Evolutionary conservation across 2,888 invertebrate genomes (phyloP).

Genomic region (Cyrtodaria siliqua): DNA sequence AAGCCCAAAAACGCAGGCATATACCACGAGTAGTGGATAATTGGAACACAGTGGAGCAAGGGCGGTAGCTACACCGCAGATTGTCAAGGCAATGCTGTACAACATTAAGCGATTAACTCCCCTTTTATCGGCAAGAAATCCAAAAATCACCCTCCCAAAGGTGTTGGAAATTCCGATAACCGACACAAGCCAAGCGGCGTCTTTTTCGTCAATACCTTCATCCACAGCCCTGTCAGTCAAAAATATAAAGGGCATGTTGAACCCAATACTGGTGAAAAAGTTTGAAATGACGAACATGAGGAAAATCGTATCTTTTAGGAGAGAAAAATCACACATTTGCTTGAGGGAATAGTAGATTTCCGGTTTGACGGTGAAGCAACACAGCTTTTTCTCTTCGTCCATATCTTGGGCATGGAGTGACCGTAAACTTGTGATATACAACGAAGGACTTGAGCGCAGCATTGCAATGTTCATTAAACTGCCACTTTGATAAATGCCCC

Average conservation of each 20-base stretch:
- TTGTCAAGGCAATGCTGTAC: slow-evolving; percentile 94
- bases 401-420: slow-evolving; percentile 76
- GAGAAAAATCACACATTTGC: slow-evolving; percentile 93
- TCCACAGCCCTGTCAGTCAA: slow-evolving; percentile 90
- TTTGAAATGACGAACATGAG: slow-evolving; percentile 95
- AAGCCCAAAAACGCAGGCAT: slow-evolving; percentile 88
- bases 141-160: slow-evolving; percentile 92
- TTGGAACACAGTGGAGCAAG: slow-evolving; percentile 92
- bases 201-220: slow-evolving; percentile 80
- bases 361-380: slow-evolving; percentile 65
- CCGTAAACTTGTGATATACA: slow-evolving; percentile 83
- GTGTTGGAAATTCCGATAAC: slow-evolving; percentile 97
- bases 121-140: slow-evolving; percentile 80
- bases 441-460: slow-evolving; percentile 83
- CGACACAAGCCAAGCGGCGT: slow-evolving; percentile 91
- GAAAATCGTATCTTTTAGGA: slow-evolving; percentile 95
- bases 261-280: slow-evolving; percentile 95
- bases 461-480: slow-evolving; percentile 88
- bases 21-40: slow-evolving; percentile 91
- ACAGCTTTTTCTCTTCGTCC: slow-evolving; percentile 78
- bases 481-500: slow-evolving; percentile 96
- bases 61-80: slow-evolving; percentile 95
- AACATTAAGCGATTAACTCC: slow-evolving; percentile 96
- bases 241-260: slow-evolving; percentile 97
- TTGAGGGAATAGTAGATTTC: slow-evolving; percentile 74